Evolutionary conservation across 92 coral and sea anemone species (phyloP).

Genomic region (Siderastrea siderea): DNA sequence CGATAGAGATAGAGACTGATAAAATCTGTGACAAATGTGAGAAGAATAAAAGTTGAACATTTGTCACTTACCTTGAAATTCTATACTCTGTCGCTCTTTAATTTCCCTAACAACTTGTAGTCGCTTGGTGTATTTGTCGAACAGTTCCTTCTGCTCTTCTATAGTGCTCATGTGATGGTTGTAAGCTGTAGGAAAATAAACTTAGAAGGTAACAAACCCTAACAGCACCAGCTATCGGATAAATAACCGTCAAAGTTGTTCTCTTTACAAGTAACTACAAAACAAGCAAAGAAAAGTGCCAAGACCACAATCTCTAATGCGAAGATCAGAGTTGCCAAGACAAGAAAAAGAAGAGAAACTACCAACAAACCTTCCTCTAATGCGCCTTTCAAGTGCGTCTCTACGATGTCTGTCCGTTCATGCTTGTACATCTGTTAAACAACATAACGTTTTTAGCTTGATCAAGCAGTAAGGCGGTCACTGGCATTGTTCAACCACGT

Average conservation of each 20-base stretch:
- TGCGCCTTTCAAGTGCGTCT: slow-evolving; percentile 92
- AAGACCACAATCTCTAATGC: too few species aligned
- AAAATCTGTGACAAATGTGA: background rate
- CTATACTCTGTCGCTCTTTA: slow-evolving; percentile 80
- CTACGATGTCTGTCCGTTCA: slow-evolving; percentile 86
- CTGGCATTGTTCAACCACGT: too few species aligned
- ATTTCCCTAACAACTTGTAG: slow-evolving; percentile 90
- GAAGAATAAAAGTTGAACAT: background rate
- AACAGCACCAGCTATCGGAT: background rate
- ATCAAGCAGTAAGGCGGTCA: too few species aligned
- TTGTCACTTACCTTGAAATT: slow-evolving; percentile 76
- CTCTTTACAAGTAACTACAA: too few species aligned
- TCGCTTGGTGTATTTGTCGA: slow-evolving; percentile 84
- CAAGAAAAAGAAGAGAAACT: too few species aligned
- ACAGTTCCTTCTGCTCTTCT: slow-evolving; percentile 71
- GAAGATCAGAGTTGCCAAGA: too few species aligned
- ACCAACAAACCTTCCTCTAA: slow-evolving; percentile 80
- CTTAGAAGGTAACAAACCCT: background rate
- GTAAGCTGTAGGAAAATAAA: slow-evolving; percentile 62
- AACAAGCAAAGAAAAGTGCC: too few species aligned
- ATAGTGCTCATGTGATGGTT: slow-evolving; percentile 61
- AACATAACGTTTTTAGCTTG: background rate
- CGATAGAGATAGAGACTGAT: too few species aligned
- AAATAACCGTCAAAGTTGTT: background rate
- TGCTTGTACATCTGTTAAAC: slow-evolving; percentile 85